Evolutionary conservation across 1,140 invertebrate genomes (phyloP), one percentile per base, ranked within the genome.

Genomic region (Nomia melanderi): DNA sequence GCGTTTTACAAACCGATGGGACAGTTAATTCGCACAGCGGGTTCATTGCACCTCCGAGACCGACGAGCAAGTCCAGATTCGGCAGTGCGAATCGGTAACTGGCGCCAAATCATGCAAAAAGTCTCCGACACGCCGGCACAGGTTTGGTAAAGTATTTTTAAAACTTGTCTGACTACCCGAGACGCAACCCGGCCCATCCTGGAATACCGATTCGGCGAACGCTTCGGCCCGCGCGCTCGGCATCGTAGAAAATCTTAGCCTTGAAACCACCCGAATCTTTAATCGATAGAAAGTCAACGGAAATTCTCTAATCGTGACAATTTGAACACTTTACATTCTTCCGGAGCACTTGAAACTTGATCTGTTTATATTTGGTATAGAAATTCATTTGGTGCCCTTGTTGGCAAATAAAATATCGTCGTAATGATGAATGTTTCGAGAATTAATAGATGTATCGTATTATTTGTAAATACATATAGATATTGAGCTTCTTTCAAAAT

Each of bases 91-190:
- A 78, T 79, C 62, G 54, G 81, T 72, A 77, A 82, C 82, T 76
- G 83, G 85, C 81, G 78, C 83, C 81, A 80, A 85, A 87, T 82
- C 82, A 78, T 64, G 75, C 74, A 86, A 84, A 84, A 84, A 81
- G 64, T 60, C 66, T 50, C 71, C 62, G 71, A 72, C 76, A 69
- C 60, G 69, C 56, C 77, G 73, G 67, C 73, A 53, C 62, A 78
- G 77, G 78, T 79, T 78, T 65, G 71, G 63, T 54, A 71, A 84
- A 79, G 82, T 87, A 87, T 87, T 86, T 86, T 86, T 87, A 86
- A 87, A 86, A 86, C 84, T 84, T 78, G 84, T 79, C 74, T 71
- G 74, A 71, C 76, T 70, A 56, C 75, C 47, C 74, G 73, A 1
- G 69, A 60, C 75, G 31, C 72, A 69, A 71, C 74, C 70, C 69